Base-by-base conservation (phyloP, 2,797 vertebrate species). In the Yasuhikotakia modesta region DNA sequence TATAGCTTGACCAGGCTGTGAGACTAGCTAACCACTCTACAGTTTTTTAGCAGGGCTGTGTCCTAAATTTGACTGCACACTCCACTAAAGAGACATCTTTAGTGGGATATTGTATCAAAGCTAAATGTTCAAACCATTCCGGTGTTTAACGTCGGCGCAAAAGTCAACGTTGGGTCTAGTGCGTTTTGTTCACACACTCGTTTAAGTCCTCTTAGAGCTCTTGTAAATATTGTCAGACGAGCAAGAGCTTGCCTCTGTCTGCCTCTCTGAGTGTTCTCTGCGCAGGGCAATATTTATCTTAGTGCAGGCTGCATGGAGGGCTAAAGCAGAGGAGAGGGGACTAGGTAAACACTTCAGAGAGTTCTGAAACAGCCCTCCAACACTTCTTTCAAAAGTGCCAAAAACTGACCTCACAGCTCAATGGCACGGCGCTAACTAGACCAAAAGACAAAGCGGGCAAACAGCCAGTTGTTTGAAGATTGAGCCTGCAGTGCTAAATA, bases 341-440 rank as follows among this genome's bases (percentile, higher is more conserved):
- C 90, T 88, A 87, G 90, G 90, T 92, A 91, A 93, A 94, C 89
- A 92, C 91, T 92, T 89, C 90, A 94, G 91, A 91, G 91, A 89
- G 89, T 91, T 90, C 92, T 87, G 90, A 92, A 92, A 88, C 86
- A 86, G 90, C 93, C 93, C 93, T 94, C 91, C 88, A 93, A 89
- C 85, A 88, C 87, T 94, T 93, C 92, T 66, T 90, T 90, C 84
- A 93, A 90, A 87, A 90, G 89, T 66, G 89, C 88, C 90, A 93
- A 91, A 91, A 91, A 91, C 90, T 82, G 92, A 94, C 93, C 94
- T 87, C 86, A 89, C 91, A 90, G 93, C 93, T 92, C 92, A 92
- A 92, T 93, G 92, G 93, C 90, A 87, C 90, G 87, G 92, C 92
- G 89, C 91, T 93, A 93, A 94, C 91, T 85, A 89, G 22, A 85